Base-by-base conservation (phyloP, 2,888 invertebrate species). In the Coenonympha arcania region DNA sequence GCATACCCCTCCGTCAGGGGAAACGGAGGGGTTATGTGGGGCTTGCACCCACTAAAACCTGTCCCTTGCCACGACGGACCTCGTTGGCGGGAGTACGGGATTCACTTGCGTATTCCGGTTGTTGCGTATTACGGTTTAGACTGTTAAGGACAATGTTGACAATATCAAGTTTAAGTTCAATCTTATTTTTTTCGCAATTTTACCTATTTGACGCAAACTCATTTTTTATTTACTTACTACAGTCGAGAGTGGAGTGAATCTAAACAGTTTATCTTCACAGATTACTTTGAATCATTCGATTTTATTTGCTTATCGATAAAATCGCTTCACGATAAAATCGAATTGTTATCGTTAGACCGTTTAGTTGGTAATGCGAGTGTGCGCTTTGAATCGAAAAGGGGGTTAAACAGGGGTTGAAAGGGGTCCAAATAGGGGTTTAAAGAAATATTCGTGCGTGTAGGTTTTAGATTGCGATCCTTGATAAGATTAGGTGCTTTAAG, bases 271-370 rank as follows among this genome's bases (percentile, higher is more conserved):
- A 39, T 39, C 22, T 13, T 13, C 8, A 39, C 24, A 22, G 22
- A 39, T 39, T 39, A 39, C 39, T 39, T 2, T 39, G 24, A 39
- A 24, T 41, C 28, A 30, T 28, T 30, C 19, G 33, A 43, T 43
- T 43, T 20, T 19, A 43, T 43, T 43, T 55, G 52, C 61, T 62
- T 65, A 63, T 70, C 71, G 72, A 72, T 69, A 61, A 55, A 61
- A 64, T 61, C 50, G 57, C 59, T 58, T 54, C 59, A 48, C 60
- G 58, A 66, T 63, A 58, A 63, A 64, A 71, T 68, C 59, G 65
- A 66, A 65, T 68, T 64, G 66, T 68, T 68, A 69, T 69, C 66
- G 67, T 64, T 49, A 56, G 51, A 57, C 69, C 72, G 68, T 67
- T 65, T 66, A 66, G 58, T 55, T 58, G 52, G 43, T 39, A 39